Conservation (phyloP, 2,888 invertebrate species). For the Drosophila incognita region DNA sequence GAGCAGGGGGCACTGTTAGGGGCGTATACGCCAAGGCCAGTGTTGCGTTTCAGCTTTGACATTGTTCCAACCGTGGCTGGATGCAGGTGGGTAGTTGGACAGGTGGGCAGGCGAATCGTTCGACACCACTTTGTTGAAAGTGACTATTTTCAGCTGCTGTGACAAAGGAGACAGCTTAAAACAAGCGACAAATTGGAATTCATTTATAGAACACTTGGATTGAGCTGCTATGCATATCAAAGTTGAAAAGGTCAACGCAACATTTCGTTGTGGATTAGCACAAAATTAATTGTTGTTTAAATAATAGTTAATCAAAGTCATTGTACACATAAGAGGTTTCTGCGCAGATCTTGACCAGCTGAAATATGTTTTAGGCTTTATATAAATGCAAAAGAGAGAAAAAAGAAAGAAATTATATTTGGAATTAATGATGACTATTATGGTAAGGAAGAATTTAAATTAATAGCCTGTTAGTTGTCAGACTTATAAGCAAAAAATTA, state of each 20-base stretch:
- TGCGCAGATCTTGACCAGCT: background rate
- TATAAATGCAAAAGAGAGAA: background rate
- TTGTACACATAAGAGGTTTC: background rate
- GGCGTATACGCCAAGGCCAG: slow-evolving; percentile 54
- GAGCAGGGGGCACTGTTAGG: background rate
- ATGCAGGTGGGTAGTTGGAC: background rate
- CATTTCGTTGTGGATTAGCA: background rate
- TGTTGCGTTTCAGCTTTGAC: slow-evolving; percentile 29
- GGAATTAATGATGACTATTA: background rate
- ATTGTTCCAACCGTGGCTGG: slow-evolving; percentile 29
- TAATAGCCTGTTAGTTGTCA: background rate
- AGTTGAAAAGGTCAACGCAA: slow-evolving; percentile 3
- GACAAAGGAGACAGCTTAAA: slow-evolving; percentile 19
- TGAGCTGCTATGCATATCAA: slow-evolving; percentile 14
- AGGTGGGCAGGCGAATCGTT: background rate
- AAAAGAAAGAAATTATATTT: background rate
- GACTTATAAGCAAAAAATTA: background rate
- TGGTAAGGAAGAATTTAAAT: background rate
- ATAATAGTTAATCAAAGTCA: background rate
- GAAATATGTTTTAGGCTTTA: background rate
- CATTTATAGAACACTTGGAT: slow-evolving; percentile 35
- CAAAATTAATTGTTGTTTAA: slow-evolving; percentile 1
- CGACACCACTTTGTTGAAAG: slow-evolving; percentile 17
- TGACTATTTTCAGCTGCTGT: slow-evolving; percentile 25
- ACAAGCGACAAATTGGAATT: slow-evolving; percentile 53